Percentiles rank a stretch among this genome's conserved stretches.
phyloP scores from a whole-genome alignment of 2,113 vertebrate species.

The Clinocottus analis region DNA sequence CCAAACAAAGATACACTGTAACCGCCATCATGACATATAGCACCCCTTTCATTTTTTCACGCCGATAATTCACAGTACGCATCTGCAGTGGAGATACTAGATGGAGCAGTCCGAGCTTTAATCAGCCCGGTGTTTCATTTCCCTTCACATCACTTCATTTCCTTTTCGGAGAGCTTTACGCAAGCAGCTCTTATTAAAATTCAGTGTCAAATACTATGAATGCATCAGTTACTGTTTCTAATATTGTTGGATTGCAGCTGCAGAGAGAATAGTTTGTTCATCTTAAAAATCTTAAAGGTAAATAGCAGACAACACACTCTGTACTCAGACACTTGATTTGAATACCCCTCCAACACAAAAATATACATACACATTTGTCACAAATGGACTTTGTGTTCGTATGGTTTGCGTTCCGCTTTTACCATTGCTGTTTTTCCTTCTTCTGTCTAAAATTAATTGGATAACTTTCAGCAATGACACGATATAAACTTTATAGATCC shows the following conservation, averaged over 20 bases:
- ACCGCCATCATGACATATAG: background rate
- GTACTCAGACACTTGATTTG: too few relatives aligned
- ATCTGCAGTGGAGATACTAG: background rate
- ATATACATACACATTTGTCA: too few relatives aligned
- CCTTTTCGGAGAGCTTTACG: slow-evolving; percentile 26
- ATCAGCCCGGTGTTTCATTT: slow-evolving; percentile 45
- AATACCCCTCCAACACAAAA: too few relatives aligned
- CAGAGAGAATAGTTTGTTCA: background rate
- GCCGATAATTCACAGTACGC: background rate
- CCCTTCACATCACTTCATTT: slow-evolving; percentile 15
- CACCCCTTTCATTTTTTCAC: slow-evolving; percentile 9
- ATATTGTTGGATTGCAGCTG: background rate
- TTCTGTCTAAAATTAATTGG: too few relatives aligned
- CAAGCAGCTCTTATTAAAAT: slow-evolving; percentile 21
- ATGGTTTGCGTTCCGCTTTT: too few relatives aligned
- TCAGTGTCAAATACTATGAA: background rate
- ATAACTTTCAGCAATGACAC: too few relatives aligned
- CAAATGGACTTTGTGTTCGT: too few relatives aligned
- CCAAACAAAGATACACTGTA: background rate
- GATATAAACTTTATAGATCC: background rate
- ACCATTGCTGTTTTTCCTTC: too few relatives aligned
- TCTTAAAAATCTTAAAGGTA: background rate
- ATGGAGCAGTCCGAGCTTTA: slow-evolving; percentile 5
- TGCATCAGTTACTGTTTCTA: background rate
- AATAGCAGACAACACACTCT: background rate